Conservation (phyloP, 2,888 invertebrate species). For the Crepidodera aurea region DNA sequence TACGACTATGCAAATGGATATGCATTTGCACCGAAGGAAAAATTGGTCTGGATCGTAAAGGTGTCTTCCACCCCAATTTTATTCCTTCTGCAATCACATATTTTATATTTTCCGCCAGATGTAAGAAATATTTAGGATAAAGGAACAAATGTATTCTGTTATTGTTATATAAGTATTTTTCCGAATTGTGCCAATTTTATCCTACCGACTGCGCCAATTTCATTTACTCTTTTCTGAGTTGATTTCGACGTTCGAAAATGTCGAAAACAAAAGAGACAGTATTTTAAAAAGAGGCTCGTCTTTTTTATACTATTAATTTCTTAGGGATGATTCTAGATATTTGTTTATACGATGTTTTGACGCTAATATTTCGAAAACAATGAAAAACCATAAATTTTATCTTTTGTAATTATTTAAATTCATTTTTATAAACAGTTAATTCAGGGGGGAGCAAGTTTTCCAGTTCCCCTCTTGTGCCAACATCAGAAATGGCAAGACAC, state of each 20-base stretch:
- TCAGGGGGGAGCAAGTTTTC: too few relatives aligned
- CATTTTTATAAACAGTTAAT: too few relatives aligned
- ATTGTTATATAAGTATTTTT: background rate
- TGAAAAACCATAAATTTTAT: too few relatives aligned
- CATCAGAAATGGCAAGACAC: slow-evolving; percentile 24
- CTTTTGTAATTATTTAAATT: too few relatives aligned
- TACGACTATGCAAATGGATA: slow-evolving; percentile 10
- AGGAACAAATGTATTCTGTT: background rate
- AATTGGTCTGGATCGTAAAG: slow-evolving; percentile 9
- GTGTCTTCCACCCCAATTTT: background rate
- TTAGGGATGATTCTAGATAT: too few relatives aligned
- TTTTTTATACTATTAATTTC: too few relatives aligned
- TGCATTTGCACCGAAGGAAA: slow-evolving; percentile 1
- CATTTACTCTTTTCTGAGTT: background rate
- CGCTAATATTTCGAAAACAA: too few relatives aligned
- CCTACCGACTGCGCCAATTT: slow-evolving; percentile 1
- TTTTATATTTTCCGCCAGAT: background rate
- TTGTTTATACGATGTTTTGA: too few relatives aligned
- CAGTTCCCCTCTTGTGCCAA: background rate
- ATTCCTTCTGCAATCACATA: background rate
- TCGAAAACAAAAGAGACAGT: too few relatives aligned
- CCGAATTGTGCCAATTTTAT: background rate
- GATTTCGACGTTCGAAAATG: too few relatives aligned
- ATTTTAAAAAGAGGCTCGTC: too few relatives aligned
- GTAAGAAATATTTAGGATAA: background rate